Evolutionary conservation across 2,797 vertebrate species (phyloP), one percentile per base, ranked within the genome.

Genomic region (Malurus leucopterus): DNA sequence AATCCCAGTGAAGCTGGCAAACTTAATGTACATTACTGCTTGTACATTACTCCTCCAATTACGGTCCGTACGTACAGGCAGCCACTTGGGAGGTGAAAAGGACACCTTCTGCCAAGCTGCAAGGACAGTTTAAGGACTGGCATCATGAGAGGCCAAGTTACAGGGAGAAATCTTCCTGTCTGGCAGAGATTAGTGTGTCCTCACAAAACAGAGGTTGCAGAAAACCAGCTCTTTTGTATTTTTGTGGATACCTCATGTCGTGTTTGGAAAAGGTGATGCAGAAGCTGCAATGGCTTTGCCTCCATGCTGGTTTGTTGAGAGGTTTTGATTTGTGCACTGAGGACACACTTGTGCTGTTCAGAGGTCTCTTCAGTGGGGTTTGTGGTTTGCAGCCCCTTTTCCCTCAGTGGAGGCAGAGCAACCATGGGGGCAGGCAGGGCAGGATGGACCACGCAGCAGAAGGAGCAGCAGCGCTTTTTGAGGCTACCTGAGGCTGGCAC

Each of bases 1-100:
- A 83, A 92, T 92, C 87, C 62, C 16, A 75, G 51, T 65, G 91
- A 91, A 87, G 23, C 67, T 92, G 79, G 82, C 73, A 83, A 90
- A 63, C 40, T 68, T 55, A 51, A 81, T 65, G 47, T 59, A 24
- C 2, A 0, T 83, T 91, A 69, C 15, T 85, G 36, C 36, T 36
- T 65, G 47, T 59, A 24, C 2, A 0, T 83, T 91, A 69, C 15
- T 85, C n/a, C 29, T 84, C 41, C 63, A 83, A 30, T 92, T 95
- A 78, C 50, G 80, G 50, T 16, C 62, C 54, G 47, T 75, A 36
- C 5, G 26, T 68, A 51, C 13, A 46, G 54, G 27, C 51, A 75
- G 36, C 14, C 65, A 36, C 21, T 49, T 55, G 69, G 47, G 85
- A 92, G 15, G 22, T 62, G 53, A 30, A 61, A 86, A 54, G 55